Evolutionary conservation across 2,113 vertebrate genomes (phyloP).

Genomic region (Hepsetus odoe): DNA sequence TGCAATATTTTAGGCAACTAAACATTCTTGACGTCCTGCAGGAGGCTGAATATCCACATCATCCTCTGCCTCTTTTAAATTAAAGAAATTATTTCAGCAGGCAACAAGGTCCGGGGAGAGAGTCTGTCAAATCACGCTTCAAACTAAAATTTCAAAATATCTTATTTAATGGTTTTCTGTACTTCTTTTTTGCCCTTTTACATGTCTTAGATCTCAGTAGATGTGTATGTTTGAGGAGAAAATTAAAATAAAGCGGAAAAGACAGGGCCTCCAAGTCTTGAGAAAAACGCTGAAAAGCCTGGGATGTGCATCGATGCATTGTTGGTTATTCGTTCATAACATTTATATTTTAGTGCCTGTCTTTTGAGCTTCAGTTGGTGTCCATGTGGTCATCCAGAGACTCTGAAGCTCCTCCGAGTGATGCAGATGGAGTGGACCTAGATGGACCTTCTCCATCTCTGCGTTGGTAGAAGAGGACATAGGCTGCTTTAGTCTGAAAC

Average conservation of each 20-base stretch:
- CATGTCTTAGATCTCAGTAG: constrained; percentile 57
- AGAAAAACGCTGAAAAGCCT: constrained; percentile 66
- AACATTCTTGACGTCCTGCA: constrained; percentile 69
- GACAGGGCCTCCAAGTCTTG: constrained; percentile 59
- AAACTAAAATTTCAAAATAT: constrained; percentile 63
- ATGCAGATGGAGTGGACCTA: constrained; percentile 71
- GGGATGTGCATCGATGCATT: constrained; percentile 54
- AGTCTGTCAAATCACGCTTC: constrained; percentile 62
- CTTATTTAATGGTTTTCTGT: constrained; percentile 35
- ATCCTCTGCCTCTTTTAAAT: constrained; percentile 53
- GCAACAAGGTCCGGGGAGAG: constrained; percentile 58
- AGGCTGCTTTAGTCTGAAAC: constrained; percentile 91
- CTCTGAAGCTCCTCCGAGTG: constrained; percentile 70
- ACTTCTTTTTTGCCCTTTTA: background rate
- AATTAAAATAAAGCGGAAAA: constrained; percentile 63
- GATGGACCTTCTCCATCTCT: constrained; percentile 76
- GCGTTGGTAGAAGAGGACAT: constrained; percentile 94
- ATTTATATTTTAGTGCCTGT: constrained; percentile 66
- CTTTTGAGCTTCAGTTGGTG: constrained; percentile 83
- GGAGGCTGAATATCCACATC: constrained; percentile 58
- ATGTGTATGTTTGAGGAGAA: constrained; percentile 55
- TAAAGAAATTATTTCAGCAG: constrained; percentile 61
- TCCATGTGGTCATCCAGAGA: constrained; percentile 89
- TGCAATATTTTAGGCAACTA: constrained; percentile 61
- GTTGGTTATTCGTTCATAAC: constrained; percentile 63